A percentile compares a stretch with the other conserved stretches of the same genome.
These are phyloP conservation scores for Apolygus lucorum DNA, from an alignment of 1,140 invertebrate species.

Conservation along the genomic window DNA sequence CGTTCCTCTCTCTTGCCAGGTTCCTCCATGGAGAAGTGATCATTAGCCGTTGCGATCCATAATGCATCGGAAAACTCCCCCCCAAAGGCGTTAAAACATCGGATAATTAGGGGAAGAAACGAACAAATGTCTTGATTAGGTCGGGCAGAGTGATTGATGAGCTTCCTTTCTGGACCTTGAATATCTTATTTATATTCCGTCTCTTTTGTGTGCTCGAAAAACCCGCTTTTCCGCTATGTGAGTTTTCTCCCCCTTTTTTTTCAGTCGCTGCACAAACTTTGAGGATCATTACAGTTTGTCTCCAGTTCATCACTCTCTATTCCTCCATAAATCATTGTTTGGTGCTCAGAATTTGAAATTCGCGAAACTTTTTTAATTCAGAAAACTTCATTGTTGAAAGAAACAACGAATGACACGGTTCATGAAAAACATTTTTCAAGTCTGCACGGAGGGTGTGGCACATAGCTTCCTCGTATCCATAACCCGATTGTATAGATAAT, in stretches of 20 bases:
- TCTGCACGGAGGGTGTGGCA: no score
- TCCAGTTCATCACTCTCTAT: no score
- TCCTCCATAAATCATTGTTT: no score
- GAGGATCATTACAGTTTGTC: slow-evolving; percentile 37
- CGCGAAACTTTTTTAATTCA: no score
- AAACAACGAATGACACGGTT: no score
- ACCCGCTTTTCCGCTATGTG: slow-evolving; percentile 3
- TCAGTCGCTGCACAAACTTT: background rate
- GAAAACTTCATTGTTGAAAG: no score
- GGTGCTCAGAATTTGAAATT: no score
- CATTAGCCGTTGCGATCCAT: slow-evolving; percentile 18
- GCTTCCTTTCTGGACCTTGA: background rate
- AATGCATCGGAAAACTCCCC: slow-evolving; percentile 10
- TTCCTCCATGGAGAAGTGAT: slow-evolving; percentile 6
- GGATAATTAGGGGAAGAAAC: slow-evolving; percentile 21
- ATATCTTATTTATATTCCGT: slow-evolving; percentile 9
- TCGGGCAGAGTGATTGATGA: slow-evolving; percentile 1
- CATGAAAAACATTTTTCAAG: no score
- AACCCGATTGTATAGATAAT: no score
- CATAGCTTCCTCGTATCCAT: no score
- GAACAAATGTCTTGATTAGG: slow-evolving; percentile 19
- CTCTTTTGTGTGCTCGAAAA: background rate
- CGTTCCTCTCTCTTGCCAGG: background rate
- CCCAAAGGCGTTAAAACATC: slow-evolving; percentile 17
- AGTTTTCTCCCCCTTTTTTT: slow-evolving; percentile 16